Evolutionary conservation across 2,888 invertebrate species (phyloP).

Genomic region (Drosophila dives): DNA sequence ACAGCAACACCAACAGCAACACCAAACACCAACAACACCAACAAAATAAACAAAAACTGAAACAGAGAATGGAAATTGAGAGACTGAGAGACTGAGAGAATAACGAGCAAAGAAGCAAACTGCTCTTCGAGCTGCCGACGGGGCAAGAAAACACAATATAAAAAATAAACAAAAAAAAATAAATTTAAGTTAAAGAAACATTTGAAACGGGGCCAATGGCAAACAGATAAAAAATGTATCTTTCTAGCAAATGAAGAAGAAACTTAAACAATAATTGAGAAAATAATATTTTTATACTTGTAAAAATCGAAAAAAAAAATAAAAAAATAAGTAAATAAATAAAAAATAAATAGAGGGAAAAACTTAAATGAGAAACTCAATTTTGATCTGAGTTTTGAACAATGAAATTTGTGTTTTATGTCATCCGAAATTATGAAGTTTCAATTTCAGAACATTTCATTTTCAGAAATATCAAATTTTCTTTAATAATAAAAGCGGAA

Average conservation of each 20-base stretch:
- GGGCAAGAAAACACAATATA: slow-evolving; percentile 32
- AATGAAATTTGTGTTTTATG: background rate
- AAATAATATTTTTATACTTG: background rate
- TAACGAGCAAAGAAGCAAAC: slow-evolving; percentile 9
- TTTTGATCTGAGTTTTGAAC: background rate
- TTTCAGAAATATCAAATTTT: too few relatives aligned
- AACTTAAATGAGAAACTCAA: background rate
- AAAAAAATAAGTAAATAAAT: too few relatives aligned
- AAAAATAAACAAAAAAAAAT: slow-evolving; percentile 29
- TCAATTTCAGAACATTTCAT: too few relatives aligned
- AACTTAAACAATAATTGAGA: background rate
- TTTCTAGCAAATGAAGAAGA: background rate
- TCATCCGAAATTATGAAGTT: background rate
- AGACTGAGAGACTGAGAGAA: background rate
- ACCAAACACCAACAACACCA: background rate
- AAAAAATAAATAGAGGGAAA: background rate
- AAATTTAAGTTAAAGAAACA: slow-evolving; percentile 26
- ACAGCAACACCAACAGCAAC: background rate
- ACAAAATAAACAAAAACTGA: background rate
- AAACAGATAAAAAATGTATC: background rate
- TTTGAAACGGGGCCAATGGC: slow-evolving; percentile 20
- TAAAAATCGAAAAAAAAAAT: background rate
- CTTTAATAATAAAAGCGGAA: background rate
- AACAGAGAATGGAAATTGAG: background rate
- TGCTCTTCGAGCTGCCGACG: background rate